These are phyloP conservation scores for Drosophila affinis DNA, from an alignment of 2,888 invertebrate genomes.

Conservation along the genomic window DNA sequence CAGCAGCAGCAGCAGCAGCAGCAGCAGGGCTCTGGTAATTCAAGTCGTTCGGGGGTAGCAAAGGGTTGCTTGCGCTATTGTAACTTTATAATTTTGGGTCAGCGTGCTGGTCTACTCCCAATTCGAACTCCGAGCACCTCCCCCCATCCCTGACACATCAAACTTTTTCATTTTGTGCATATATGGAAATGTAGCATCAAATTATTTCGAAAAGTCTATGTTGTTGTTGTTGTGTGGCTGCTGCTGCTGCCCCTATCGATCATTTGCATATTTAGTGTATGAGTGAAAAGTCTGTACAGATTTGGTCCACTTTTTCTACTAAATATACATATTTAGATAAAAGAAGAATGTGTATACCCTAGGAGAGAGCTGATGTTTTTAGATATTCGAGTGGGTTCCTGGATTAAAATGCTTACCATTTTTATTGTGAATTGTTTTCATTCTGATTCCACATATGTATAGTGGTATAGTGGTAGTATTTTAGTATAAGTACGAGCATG, in stretches of 20 bases:
- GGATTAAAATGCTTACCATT: too few relatives aligned
- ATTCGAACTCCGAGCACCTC: constrained; percentile 15
- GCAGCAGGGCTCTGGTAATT: constrained; percentile 46
- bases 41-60: constrained; percentile 55
- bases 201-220: constrained; percentile 54
- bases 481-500: not conserved
- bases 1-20: constrained; percentile 9
- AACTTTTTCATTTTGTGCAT: constrained; percentile 27
- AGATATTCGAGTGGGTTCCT: not conserved
- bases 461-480: too few relatives aligned
- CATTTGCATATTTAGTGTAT: constrained; percentile 47
- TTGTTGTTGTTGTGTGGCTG: constrained; percentile 10
- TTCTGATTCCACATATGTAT: too few relatives aligned
- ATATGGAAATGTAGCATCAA: constrained; percentile 59
- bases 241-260: constrained; percentile 26
- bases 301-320: constrained; percentile 12
- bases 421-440: too few relatives aligned
- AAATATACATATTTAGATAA: constrained; percentile 22
- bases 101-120: constrained; percentile 49
- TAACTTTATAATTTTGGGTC: constrained; percentile 78
- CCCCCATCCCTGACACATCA: constrained; percentile 17
- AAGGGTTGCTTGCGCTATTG: constrained; percentile 64
- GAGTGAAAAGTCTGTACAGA: constrained; percentile 40
- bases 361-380: not conserved
- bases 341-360: constrained; percentile 2